Base-by-base conservation (phyloP, 2,888 invertebrate genomes). In the Hydroisotoma schaefferi region DNA sequence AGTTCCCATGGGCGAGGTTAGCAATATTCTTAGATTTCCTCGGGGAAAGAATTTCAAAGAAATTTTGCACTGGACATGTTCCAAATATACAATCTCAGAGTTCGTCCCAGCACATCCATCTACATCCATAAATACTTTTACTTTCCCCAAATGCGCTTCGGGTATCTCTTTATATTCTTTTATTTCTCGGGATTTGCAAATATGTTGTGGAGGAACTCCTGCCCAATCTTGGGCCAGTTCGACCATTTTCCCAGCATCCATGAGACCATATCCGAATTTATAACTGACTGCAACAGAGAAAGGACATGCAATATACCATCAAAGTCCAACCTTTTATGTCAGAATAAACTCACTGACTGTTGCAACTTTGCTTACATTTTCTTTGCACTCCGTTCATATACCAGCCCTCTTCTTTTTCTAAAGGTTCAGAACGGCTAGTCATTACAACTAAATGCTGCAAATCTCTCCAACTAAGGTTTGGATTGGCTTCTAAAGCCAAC, bases 41-140 rank as follows among this genome's bases (percentile, higher is more conserved):
- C 98, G 84, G 20, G 94, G 94, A 78, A 90, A 90, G 79, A 92
- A 97, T 68, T 89, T 82, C 68, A 95, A 78, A 1, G 92, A 90
- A 59, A 98, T 88, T 79, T 93, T 90, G 76, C 94, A 94, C 78
- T 99, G 98, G 15, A 99, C 97, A 78, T 99, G 99, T 79, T 99
- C 98, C 68, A 99, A 81, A 77, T n/a, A 91, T 49, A 88, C 85
- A n/a, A 84, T 92, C 78, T 90, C 91, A 75, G 91, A 90, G 2
- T 90, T 83, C 0, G 91, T 88, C 38, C 88, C 89, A 56, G 86
- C 84, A 77, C 97, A 97, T 0, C 92, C 94, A 74, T 88, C 89
- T 0, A 92, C 92, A 74, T 90, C 90, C 87, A 93, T 91, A 70
- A 87, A 87, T 12, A 87, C 85, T 70, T 84, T 82, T 64, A 90